phyloP scores from a whole-genome alignment of 2,113 vertebrate species.

The Cebus imitator region DNA sequence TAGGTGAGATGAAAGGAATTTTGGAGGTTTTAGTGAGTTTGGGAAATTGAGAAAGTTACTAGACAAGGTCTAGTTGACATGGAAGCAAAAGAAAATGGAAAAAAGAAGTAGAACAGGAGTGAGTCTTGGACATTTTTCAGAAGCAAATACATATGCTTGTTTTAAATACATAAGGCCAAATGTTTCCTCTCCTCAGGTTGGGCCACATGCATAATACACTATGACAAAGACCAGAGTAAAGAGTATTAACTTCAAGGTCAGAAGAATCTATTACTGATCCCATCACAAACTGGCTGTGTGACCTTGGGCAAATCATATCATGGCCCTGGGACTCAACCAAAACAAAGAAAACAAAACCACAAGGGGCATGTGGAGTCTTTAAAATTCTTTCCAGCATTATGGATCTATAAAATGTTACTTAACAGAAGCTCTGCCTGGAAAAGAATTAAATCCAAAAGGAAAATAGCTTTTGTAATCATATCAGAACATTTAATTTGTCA shows the following conservation, averaged over 20 bases:
- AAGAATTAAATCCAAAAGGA: conserved; percentile 72
- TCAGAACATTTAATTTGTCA: conserved; percentile 72
- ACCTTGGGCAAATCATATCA: neutral
- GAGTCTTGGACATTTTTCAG: conserved; percentile 57
- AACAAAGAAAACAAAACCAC: conserved; percentile 19
- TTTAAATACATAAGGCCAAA: conserved; percentile 31
- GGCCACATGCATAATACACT: neutral
- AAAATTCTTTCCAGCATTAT: conserved; percentile 26
- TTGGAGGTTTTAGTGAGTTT: neutral
- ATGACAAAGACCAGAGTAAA: conserved; percentile 16
- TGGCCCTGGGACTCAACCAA: neutral
- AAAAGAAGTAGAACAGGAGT: conserved; percentile 4
- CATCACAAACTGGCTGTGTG: neutral
- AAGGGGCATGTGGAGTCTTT: neutral
- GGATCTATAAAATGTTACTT: conserved; percentile 28
- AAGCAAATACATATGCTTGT: conserved; percentile 43
- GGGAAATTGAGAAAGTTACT: neutral
- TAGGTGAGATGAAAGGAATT: neutral
- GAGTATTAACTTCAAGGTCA: neutral
- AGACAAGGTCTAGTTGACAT: neutral
- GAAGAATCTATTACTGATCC: neutral
- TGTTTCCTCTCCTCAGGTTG: neutral
- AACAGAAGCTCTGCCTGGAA: conserved; percentile 61
- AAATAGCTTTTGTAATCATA: conserved; percentile 71
- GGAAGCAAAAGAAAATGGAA: conserved; percentile 20